Percentiles rank a stretch among this genome's conserved stretches.
Conservation (phyloP, 2,888 invertebrate species). For the Tipula lateralis region DNA sequence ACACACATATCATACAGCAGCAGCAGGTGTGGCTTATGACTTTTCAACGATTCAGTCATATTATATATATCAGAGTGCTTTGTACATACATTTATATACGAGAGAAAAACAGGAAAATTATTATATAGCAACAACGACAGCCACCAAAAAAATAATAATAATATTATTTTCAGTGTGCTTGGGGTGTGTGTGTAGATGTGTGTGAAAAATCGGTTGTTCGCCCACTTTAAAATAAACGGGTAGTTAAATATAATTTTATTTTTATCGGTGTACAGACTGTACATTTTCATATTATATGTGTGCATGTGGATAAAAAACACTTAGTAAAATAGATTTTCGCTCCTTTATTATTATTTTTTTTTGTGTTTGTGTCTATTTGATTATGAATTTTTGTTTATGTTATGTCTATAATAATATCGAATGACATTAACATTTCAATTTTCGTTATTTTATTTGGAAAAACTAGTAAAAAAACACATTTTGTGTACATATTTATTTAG, state of each 20-base stretch:
- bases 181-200: neutral
- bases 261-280: neutral
- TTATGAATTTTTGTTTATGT: slow-evolving; percentile 14
- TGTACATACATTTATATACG: neutral
- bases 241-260: neutral
- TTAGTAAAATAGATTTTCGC: neutral
- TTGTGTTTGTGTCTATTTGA: neutral
- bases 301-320: neutral
- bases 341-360: neutral
- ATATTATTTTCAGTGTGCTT: neutral
- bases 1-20: neutral
- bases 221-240: neutral
- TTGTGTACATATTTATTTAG: neutral
- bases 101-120: neutral
- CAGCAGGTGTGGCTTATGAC: slow-evolving; percentile 19
- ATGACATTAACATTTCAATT: neutral
- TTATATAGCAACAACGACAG: neutral
- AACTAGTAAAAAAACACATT: neutral
- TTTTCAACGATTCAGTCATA: slow-evolving; percentile 1
- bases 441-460: neutral
- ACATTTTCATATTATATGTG: neutral
- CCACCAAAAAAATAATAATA: neutral
- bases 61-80: neutral
- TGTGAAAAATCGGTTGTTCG: neutral
- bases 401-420: slow-evolving; percentile 11